phyloP scores from a whole-genome alignment of 2,797 vertebrate genomes.

The Coracias cyanogaster region DNA sequence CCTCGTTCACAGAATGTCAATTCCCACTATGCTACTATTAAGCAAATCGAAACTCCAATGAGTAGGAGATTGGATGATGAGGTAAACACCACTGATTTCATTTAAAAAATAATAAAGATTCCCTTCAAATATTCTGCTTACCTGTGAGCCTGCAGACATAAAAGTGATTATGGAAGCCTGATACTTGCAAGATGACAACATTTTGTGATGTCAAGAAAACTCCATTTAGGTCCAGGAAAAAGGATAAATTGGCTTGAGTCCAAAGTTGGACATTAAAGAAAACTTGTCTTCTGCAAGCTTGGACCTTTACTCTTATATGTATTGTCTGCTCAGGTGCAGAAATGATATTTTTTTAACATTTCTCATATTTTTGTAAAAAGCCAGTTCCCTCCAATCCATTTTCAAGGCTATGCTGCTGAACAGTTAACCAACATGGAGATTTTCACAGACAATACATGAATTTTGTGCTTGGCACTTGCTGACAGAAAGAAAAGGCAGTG shows the following conservation, averaged over 20 bases:
- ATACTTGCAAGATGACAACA: not conserved
- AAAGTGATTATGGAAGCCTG: not conserved
- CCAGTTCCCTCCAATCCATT: not conserved
- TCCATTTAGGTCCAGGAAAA: not conserved
- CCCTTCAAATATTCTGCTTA: constrained; percentile 20
- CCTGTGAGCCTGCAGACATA: not conserved
- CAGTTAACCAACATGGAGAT: not conserved
- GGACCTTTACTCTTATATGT: not conserved
- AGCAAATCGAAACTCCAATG: constrained; percentile 23
- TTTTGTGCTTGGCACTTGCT: not conserved
- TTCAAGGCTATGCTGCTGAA: not conserved
- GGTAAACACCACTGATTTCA: constrained; percentile 8
- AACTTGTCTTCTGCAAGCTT: not conserved
- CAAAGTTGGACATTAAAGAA: not conserved
- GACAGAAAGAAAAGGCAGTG: not conserved
- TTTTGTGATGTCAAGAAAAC: not conserved
- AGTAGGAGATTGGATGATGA: not conserved
- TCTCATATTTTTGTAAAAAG: not conserved
- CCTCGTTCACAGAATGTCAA: not conserved
- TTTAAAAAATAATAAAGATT: not conserved
- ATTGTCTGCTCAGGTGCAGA: not conserved
- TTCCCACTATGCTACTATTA: constrained; percentile 27
- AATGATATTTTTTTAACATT: not conserved
- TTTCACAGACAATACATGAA: not conserved
- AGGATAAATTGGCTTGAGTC: not conserved